Percentiles rank a stretch among this genome's conserved stretches.
Evolutionary conservation across 2,113 vertebrate species (phyloP).

Genomic region (Serinus canaria): DNA sequence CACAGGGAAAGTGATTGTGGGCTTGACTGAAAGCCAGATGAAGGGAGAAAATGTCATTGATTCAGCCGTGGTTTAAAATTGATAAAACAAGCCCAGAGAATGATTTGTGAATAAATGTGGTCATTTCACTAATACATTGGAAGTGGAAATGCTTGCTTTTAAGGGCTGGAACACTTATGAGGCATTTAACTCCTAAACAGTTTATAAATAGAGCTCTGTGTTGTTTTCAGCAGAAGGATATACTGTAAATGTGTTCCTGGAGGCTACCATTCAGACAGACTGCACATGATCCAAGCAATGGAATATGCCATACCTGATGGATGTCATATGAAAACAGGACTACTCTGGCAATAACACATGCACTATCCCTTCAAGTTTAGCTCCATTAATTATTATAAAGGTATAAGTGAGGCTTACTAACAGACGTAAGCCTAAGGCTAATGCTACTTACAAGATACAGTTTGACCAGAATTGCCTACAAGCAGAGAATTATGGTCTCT

Average conservation of each 20-base stretch:
- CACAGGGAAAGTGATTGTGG: slow-evolving; percentile 10
- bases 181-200: neutral
- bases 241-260: neutral
- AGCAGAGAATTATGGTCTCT: neutral
- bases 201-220: neutral
- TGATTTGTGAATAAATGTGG: neutral
- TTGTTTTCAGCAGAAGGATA: neutral
- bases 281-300: neutral
- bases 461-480: neutral
- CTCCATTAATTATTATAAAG: neutral
- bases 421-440: neutral
- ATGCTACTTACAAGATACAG: neutral
- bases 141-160: neutral
- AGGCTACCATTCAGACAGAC: neutral
- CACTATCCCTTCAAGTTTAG: neutral
- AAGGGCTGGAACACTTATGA: neutral
- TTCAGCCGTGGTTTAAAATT: neutral
- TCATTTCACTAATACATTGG: neutral
- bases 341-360: neutral
- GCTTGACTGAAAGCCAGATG: slow-evolving; percentile 36
- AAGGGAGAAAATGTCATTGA: neutral
- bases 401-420: neutral
- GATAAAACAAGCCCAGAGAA: neutral
- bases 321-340: neutral
- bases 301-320: neutral